These are phyloP conservation scores for Calvadosia cruxmelitensis DNA, from an alignment of 30 jellyfish, hydroid and myxozoan genomes.

Conservation along the genomic window DNA sequence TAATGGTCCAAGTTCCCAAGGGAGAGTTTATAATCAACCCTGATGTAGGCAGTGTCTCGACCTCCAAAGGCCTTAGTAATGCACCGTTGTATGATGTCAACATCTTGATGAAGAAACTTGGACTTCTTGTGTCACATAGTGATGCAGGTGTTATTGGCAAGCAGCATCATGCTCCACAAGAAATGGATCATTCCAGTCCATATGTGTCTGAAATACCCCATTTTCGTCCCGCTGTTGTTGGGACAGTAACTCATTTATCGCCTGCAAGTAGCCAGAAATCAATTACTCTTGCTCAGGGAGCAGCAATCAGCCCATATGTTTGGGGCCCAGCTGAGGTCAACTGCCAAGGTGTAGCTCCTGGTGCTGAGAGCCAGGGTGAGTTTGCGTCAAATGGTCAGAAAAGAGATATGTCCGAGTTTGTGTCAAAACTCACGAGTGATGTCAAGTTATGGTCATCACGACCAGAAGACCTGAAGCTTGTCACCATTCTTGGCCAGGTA, in stretches of 20 bases:
- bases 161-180: not conserved
- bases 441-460: not conserved
- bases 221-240: not conserved
- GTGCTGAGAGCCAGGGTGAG: not conserved
- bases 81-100: not conserved
- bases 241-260: not conserved
- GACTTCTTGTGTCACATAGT: too few relatives aligned
- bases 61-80: not conserved
- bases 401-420: not conserved
- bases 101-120: not conserved
- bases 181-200: not conserved
- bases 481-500: not conserved
- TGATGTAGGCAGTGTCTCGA: not conserved
- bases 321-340: too few relatives aligned
- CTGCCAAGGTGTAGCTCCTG: not conserved
- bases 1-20: not conserved
- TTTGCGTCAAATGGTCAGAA: not conserved
- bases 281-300: not conserved
- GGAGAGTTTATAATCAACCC: not conserved
- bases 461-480: not conserved
- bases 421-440: not conserved
- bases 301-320: not conserved
- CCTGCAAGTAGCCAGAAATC: not conserved
- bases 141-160: not conserved
- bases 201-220: not conserved